These are phyloP conservation scores for Crambe crambe DNA, from an alignment of 37 sponge, comb jelly and placozoan species.

Conservation along the genomic window DNA sequence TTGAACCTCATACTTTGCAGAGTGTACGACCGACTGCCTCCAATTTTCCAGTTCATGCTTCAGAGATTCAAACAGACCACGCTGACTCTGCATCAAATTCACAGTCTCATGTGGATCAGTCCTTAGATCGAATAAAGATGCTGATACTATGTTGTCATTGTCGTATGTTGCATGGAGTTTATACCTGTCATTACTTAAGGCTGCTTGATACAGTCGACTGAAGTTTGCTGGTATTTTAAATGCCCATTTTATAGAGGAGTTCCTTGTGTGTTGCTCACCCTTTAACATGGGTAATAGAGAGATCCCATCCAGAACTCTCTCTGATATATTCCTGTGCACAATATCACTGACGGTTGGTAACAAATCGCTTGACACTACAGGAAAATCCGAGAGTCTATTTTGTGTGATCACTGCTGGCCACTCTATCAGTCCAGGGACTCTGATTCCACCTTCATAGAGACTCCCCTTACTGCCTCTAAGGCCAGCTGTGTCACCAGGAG, in stretches of 20 bases:
- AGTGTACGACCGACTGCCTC: too few relatives aligned
- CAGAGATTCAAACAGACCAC: too few relatives aligned
- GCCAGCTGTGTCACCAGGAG: constrained; percentile 51
- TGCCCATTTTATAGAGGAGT: constrained; percentile 25
- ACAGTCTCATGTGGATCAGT: constrained; percentile 48
- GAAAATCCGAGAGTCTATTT: constrained; percentile 28
- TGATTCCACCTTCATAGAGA: constrained; percentile 70
- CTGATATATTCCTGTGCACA: not conserved
- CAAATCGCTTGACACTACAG: constrained; percentile 54
- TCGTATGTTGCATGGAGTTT: constrained; percentile 33
- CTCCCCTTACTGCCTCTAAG: constrained; percentile 56
- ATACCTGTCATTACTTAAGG: constrained; percentile 7
- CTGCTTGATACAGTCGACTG: constrained; percentile 19
- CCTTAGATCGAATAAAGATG: constrained; percentile 39
- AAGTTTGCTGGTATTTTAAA: constrained; percentile 50
- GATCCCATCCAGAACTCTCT: constrained; percentile 25
- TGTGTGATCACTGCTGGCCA: constrained; percentile 47
- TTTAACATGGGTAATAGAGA: constrained; percentile 26
- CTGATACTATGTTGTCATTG: constrained; percentile 18
- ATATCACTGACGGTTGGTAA: constrained; percentile 57
- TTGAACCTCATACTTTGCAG: too few relatives aligned
- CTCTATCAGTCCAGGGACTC: constrained; percentile 71
- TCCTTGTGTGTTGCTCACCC: not conserved
- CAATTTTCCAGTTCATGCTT: too few relatives aligned
- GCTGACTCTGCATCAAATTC: too few relatives aligned